phyloP scores from a whole-genome alignment of 2,113 vertebrate species.

The Mobula birostris region DNA sequence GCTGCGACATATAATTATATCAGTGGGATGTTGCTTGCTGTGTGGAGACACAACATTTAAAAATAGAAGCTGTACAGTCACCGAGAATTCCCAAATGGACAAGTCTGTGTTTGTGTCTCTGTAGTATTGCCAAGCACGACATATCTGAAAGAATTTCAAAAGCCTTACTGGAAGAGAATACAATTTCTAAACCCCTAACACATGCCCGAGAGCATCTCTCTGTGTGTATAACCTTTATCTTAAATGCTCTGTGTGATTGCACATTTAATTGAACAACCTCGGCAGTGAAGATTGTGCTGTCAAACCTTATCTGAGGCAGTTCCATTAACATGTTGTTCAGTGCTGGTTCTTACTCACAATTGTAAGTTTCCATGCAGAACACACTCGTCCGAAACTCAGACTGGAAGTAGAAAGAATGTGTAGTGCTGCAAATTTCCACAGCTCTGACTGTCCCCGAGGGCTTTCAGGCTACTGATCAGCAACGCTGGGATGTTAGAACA shows the following conservation, averaged over 20 bases:
- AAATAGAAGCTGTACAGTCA: neutral
- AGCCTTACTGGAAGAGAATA: neutral
- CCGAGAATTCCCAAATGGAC: neutral
- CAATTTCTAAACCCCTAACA: neutral
- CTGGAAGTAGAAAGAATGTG: neutral
- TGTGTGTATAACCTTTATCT: constrained; percentile 3
- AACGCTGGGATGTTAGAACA: no score
- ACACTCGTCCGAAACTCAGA: neutral
- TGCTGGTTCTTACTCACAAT: neutral
- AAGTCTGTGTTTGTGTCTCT: neutral
- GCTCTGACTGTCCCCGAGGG: neutral
- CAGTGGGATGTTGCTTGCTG: neutral
- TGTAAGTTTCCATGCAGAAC: neutral
- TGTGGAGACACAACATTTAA: neutral
- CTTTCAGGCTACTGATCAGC: neutral
- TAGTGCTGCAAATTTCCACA: neutral
- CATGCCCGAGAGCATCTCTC: neutral
- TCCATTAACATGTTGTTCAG: neutral
- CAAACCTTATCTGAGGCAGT: neutral
- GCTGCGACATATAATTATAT: neutral
- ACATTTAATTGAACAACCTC: constrained; percentile 8
- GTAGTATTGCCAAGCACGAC: neutral
- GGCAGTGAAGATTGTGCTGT: neutral
- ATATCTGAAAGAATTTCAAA: neutral
- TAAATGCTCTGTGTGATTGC: neutral